These are phyloP conservation scores for Abrostola triplasia DNA, from an alignment of 2,888 invertebrate genomes.

Conservation along the genomic window DNA sequence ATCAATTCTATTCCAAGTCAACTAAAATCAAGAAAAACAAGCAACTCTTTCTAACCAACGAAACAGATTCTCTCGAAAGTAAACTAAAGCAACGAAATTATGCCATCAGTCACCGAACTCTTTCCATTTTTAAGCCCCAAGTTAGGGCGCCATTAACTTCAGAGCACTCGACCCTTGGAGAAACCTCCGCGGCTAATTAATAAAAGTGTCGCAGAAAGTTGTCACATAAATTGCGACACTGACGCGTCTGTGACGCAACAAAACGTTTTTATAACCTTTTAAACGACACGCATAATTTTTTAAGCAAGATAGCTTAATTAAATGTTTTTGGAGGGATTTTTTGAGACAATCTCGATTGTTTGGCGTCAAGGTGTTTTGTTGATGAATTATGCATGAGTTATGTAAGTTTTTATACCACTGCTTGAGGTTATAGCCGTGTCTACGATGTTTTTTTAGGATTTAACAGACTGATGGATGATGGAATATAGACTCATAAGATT, in stretches of 20 bases:
- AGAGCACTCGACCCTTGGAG: constrained; percentile 43
- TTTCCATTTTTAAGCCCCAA: constrained; percentile 57
- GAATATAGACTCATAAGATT: too few species aligned
- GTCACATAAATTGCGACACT: constrained; percentile 58
- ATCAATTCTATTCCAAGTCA: background rate
- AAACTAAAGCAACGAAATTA: constrained; percentile 55
- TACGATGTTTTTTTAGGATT: too few species aligned
- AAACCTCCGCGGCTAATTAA: constrained; percentile 60
- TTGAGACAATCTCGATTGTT: constrained; percentile 28
- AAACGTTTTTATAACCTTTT: constrained; percentile 58
- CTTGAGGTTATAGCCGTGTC: too few species aligned
- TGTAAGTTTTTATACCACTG: background rate
- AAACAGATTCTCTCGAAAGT: constrained; percentile 33
- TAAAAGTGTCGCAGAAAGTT: constrained; percentile 65
- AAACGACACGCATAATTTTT: constrained; percentile 56
- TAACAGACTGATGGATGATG: too few species aligned
- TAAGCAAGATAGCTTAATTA: constrained; percentile 43
- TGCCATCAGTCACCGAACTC: constrained; percentile 55
- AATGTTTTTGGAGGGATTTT: constrained; percentile 40
- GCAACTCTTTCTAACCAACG: background rate
- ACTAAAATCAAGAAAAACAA: background rate
- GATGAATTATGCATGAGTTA: constrained; percentile 7
- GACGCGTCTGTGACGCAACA: constrained; percentile 50
- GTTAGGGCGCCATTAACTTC: constrained; percentile 61
- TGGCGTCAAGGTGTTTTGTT: constrained; percentile 12